A percentile compares a stretch with the other conserved stretches of the same genome.
phyloP scores from a whole-genome alignment of 1,140 invertebrate genomes.

The Antheraea pernyi region DNA sequence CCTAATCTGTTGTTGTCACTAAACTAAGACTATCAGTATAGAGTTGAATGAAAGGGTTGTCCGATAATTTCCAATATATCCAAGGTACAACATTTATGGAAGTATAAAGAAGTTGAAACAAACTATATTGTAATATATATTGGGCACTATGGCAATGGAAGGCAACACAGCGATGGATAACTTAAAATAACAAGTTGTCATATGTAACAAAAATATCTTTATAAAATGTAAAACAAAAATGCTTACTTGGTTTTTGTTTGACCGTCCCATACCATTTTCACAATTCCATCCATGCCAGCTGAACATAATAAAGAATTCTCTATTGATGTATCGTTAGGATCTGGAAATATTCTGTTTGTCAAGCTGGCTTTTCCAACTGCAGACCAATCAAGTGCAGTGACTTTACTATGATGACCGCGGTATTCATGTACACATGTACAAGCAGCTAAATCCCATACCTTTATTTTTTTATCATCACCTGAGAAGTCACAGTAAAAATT shows the following conservation, averaged over 20 bases:
- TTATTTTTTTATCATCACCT: constrained; percentile 81
- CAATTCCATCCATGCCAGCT: constrained; percentile 73
- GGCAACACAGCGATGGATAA: no score
- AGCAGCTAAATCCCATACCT: constrained; percentile 80
- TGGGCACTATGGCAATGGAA: no score
- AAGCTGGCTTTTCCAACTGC: constrained; percentile 58
- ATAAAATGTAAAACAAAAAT: neutral
- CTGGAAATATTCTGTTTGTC: constrained; percentile 79
- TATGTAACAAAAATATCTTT: no score
- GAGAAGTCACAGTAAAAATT: constrained; percentile 17
- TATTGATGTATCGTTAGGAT: constrained; percentile 39
- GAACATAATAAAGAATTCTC: constrained; percentile 70
- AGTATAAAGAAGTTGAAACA: no score
- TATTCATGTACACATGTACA: constrained; percentile 83
- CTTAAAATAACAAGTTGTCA: no score
- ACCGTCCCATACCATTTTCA: constrained; percentile 69
- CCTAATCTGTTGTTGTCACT: no score
- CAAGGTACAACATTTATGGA: no score
- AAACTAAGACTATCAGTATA: no score
- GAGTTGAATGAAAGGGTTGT: no score
- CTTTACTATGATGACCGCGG: constrained; percentile 82
- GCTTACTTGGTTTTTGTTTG: constrained; percentile 71
- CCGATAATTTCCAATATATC: no score
- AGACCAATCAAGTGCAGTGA: constrained; percentile 85
- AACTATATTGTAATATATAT: no score